phyloP scores from a whole-genome alignment of 1,140 invertebrate genomes.

The Amphibalanus amphitrite region DNA sequence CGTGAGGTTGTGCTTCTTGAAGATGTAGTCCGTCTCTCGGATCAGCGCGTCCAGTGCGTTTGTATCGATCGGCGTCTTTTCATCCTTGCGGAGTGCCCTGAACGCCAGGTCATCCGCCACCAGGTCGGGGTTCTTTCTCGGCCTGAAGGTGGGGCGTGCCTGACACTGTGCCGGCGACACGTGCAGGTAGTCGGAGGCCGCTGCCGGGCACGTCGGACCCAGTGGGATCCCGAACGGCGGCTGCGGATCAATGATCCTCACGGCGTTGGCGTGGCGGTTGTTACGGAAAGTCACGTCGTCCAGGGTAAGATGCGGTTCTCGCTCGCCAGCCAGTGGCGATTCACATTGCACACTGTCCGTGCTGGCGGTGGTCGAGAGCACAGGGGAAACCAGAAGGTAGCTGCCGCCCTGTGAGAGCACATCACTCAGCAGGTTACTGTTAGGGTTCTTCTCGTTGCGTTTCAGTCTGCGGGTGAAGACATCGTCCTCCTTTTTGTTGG shows the following conservation, averaged over 20 bases:
- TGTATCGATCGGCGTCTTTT: conserved; percentile 12
- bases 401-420: conserved; percentile 34
- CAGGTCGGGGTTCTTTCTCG: conserved; percentile 52
- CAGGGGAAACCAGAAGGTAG: conserved; percentile 51
- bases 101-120: conserved; percentile 74
- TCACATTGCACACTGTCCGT: conserved; percentile 10
- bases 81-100: conserved; percentile 60
- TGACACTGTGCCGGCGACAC: conserved; percentile 39
- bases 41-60: conserved; percentile 16
- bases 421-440: conserved; percentile 12
- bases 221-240: conserved; percentile 77
- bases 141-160: conserved; percentile 39
- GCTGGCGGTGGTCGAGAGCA: conserved; percentile 12
- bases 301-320: conserved; percentile 57
- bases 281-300: conserved; percentile 70
- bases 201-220: conserved; percentile 51
- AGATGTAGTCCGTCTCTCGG: conserved; percentile 11
- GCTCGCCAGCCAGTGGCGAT: conserved; percentile 22
- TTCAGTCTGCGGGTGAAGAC: conserved; percentile 57
- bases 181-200: conserved; percentile 66
- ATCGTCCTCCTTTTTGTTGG: conserved; percentile 51
- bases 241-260: conserved; percentile 55
- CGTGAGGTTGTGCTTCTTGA: conserved; percentile 8
- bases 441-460: conserved; percentile 22
- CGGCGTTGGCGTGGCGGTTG: conserved; percentile 50